Evolutionary conservation across 2,888 invertebrate genomes (phyloP).

Genomic region (Brachypalpus laphriformis): DNA sequence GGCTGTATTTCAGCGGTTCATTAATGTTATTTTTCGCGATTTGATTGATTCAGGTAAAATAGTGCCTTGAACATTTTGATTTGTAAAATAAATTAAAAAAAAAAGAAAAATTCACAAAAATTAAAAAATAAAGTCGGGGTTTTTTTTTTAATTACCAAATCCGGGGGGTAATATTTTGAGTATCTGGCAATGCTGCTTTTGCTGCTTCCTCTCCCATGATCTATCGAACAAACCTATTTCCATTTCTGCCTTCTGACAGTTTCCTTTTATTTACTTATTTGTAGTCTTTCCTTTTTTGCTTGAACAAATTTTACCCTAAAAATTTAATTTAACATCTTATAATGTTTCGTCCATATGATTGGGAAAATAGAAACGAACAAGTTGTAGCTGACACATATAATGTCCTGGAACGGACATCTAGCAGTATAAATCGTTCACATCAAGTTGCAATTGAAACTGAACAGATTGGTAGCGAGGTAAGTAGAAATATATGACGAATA

Average conservation of each 20-base stretch:
- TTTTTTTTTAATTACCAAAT: too few species aligned
- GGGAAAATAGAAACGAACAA: conserved; percentile 83
- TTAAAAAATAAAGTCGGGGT: too few species aligned
- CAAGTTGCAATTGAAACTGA: conserved; percentile 92
- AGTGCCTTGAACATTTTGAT: too few species aligned
- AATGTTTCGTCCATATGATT: conserved; percentile 70
- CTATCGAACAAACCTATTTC: not conserved
- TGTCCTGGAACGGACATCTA: conserved; percentile 84
- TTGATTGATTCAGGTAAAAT: too few species aligned
- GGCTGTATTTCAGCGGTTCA: too few species aligned
- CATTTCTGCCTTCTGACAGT: not conserved
- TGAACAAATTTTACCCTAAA: not conserved
- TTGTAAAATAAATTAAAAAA: too few species aligned
- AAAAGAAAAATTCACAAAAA: too few species aligned
- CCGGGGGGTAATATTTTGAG: too few species aligned
- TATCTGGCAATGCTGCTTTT: too few species aligned
- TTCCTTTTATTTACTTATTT: not conserved
- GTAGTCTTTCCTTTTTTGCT: not conserved
- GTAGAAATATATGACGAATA: not conserved
- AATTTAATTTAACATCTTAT: not conserved
- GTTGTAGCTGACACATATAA: conserved; percentile 80
- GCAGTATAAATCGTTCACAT: conserved; percentile 88
- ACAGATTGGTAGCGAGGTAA: conserved; percentile 87
- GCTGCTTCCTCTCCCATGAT: too few species aligned
- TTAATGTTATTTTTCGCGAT: too few species aligned